Evolutionary conservation across 1,140 invertebrate species (phyloP).

Genomic region (Tetramorium simillimum): DNA sequence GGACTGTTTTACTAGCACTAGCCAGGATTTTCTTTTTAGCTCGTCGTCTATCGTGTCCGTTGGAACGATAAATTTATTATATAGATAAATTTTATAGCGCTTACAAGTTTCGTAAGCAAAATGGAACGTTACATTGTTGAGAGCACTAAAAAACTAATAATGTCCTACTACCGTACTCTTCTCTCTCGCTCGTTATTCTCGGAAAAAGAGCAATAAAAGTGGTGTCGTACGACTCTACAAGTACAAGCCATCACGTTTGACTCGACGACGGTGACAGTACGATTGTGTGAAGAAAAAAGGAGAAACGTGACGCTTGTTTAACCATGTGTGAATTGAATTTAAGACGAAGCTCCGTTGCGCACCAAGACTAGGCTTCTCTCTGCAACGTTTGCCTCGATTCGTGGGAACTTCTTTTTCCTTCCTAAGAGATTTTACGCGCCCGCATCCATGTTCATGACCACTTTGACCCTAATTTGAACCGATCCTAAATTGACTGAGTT

Average conservation of each 20-base stretch:
- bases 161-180: neutral
- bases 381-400: constrained; percentile 46
- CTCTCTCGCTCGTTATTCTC: neutral
- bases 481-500: constrained; percentile 30
- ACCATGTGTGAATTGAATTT: constrained; percentile 69
- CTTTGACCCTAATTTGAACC: constrained; percentile 46
- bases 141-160: neutral
- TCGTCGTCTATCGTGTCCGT: neutral
- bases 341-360: constrained; percentile 54
- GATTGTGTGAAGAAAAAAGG: constrained; percentile 46
- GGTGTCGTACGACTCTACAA: constrained; percentile 15
- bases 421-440: constrained; percentile 57
- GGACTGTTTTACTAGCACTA: neutral
- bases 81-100: neutral
- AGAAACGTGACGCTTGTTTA: constrained; percentile 56
- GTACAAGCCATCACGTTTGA: constrained; percentile 32
- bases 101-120: neutral
- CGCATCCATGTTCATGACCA: constrained; percentile 56
- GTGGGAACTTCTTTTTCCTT: constrained; percentile 69
- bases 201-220: constrained; percentile 37
- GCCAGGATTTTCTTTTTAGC: neutral
- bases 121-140: constrained; percentile 8
- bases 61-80: neutral
- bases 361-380: constrained; percentile 56
- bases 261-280: constrained; percentile 37